phyloP scores from a whole-genome alignment of 2,113 vertebrate species.

The Rhegmatorhina hoffmannsi region DNA sequence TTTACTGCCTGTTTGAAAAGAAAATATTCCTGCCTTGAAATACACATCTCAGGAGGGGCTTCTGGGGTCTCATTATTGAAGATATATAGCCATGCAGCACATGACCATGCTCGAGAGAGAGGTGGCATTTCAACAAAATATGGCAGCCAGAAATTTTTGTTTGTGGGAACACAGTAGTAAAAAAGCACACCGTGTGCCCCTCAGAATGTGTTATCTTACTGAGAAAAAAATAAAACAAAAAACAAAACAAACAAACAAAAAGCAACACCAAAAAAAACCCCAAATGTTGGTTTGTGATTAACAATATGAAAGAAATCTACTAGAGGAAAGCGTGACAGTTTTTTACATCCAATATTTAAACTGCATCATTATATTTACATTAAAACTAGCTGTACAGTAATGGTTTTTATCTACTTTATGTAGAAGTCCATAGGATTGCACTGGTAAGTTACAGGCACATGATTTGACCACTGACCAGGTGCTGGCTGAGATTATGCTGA shows the following conservation, averaged over 20 bases:
- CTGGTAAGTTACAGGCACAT: background rate
- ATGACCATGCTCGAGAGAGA: background rate
- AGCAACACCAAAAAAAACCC: background rate
- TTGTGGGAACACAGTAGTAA: background rate
- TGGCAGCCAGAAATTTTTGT: background rate
- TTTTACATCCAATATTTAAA: background rate
- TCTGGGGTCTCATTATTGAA: background rate
- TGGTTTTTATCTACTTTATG: background rate
- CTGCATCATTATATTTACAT: background rate
- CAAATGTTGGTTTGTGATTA: background rate
- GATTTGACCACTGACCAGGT: background rate
- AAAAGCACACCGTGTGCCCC: background rate
- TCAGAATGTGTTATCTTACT: background rate
- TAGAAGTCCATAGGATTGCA: background rate
- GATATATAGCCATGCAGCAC: background rate
- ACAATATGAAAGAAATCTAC: background rate
- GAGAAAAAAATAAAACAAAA: background rate
- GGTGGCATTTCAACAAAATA: background rate
- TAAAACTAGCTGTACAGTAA: background rate
- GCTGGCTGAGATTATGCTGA: background rate
- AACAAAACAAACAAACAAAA: background rate
- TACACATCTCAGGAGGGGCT: background rate
- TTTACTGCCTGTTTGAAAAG: background rate
- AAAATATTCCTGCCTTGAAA: background rate
- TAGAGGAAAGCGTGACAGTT: background rate